These are phyloP conservation scores for Tarsius wallacei DNA, from an alignment of 2,797 vertebrate species.

Conservation along the genomic window DNA sequence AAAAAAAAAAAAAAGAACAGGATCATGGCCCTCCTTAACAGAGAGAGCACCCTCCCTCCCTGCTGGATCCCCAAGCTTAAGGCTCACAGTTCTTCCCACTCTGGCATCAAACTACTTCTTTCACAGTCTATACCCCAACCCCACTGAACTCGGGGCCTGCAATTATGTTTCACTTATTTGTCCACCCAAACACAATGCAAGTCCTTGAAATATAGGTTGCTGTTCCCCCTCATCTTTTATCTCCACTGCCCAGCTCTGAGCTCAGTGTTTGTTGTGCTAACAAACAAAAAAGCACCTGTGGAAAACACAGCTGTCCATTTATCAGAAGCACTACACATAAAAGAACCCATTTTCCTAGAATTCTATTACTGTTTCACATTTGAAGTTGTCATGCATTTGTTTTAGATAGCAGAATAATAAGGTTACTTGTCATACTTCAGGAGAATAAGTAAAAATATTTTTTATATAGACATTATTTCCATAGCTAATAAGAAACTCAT, in stretches of 20 bases:
- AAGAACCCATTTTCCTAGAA: neutral
- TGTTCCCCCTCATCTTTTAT: neutral
- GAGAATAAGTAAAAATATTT: slow-evolving; percentile 14
- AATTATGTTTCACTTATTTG: neutral
- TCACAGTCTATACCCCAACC: neutral
- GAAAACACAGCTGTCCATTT: neutral
- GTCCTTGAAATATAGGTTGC: neutral
- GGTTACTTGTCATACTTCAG: neutral
- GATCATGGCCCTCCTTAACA: neutral
- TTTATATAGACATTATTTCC: slow-evolving; percentile 28
- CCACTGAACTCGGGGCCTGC: neutral
- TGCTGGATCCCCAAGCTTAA: neutral
- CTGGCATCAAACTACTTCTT: neutral
- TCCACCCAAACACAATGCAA: neutral
- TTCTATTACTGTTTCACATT: slow-evolving; percentile 47
- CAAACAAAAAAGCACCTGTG: neutral
- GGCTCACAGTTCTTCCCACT: neutral
- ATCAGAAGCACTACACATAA: neutral
- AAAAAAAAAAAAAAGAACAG: no score
- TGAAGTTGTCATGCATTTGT: slow-evolving; percentile 23
- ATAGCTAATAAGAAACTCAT: slow-evolving; percentile 2
- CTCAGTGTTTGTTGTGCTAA: slow-evolving; percentile 3
- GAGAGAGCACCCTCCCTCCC: neutral
- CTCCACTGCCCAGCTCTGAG: neutral
- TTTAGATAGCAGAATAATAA: slow-evolving; percentile 16